These are phyloP conservation scores for Tragelaphus scriptus DNA, from an alignment of 2,113 vertebrate genomes.

Conservation along the genomic window DNA sequence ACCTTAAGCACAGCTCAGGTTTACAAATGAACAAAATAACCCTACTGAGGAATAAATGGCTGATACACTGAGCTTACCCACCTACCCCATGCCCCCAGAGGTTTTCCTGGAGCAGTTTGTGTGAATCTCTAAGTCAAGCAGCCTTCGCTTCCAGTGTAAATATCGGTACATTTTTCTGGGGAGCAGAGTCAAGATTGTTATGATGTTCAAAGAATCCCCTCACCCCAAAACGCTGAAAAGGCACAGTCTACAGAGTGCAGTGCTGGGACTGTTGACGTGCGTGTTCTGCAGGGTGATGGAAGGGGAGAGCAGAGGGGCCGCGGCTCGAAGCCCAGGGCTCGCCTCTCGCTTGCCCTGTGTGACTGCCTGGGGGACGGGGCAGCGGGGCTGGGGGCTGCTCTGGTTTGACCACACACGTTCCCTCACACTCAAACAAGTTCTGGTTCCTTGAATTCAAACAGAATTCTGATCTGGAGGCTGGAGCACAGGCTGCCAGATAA, in stretches of 20 bases:
- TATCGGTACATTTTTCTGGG: background rate
- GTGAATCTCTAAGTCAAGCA: background rate
- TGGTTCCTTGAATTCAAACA: background rate
- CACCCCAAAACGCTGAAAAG: background rate
- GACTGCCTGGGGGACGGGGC: too few species aligned
- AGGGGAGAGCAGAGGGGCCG: accelerated
- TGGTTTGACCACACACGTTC: too few species aligned
- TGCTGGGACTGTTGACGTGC: background rate
- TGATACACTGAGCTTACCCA: background rate
- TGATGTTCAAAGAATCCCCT: background rate
- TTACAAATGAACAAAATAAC: background rate
- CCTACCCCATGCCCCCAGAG: background rate
- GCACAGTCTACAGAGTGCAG: background rate
- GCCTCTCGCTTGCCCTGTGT: too few species aligned
- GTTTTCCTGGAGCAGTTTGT: background rate
- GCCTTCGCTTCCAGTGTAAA: background rate
- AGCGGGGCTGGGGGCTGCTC: background rate
- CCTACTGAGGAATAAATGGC: background rate
- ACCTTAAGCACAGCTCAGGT: background rate
- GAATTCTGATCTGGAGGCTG: background rate
- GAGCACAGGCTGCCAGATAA: background rate
- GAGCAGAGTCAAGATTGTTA: background rate
- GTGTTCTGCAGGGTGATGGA: accelerated
- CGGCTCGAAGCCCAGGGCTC: background rate
- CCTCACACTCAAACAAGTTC: background rate